Conservation (phyloP, 2,888 invertebrate species). For the Ischnus inquisitorius region DNA sequence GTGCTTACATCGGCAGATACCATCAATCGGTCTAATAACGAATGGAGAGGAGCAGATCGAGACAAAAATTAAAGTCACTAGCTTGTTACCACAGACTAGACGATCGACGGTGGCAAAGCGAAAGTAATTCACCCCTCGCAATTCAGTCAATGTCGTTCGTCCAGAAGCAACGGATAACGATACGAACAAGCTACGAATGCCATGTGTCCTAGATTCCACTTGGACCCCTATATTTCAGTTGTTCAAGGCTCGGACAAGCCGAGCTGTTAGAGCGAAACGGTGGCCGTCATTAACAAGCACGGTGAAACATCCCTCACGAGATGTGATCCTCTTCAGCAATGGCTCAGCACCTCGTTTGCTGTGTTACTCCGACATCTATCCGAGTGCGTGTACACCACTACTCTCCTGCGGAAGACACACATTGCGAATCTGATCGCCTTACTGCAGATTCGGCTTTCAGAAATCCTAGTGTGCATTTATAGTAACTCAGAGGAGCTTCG, state of each 20-base stretch:
- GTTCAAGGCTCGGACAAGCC: background rate
- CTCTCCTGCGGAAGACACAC: background rate
- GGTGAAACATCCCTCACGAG: background rate
- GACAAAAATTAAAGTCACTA: too few species aligned
- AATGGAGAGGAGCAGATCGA: too few species aligned
- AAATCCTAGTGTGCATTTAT: background rate
- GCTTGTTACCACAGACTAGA: background rate
- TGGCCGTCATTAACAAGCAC: too few species aligned
- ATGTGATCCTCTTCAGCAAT: background rate
- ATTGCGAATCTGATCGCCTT: background rate
- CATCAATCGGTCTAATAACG: too few species aligned
- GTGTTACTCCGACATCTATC: background rate
- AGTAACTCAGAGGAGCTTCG: background rate
- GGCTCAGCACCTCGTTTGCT: conserved; percentile 1
- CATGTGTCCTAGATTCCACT: conserved; percentile 25
- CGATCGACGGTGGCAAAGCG: conserved; percentile 9
- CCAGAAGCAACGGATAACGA: conserved; percentile 4
- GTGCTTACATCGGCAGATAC: too few species aligned
- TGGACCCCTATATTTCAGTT: background rate
- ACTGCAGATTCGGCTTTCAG: background rate
- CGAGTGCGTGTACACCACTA: background rate
- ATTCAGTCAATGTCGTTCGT: conserved; percentile 12
- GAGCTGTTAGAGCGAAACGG: too few species aligned
- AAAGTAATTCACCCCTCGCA: conserved; percentile 21
- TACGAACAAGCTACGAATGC: conserved; percentile 24